Evolutionary conservation across 2,888 invertebrate species (phyloP).

Genomic region (Brenthis daphne): DNA sequence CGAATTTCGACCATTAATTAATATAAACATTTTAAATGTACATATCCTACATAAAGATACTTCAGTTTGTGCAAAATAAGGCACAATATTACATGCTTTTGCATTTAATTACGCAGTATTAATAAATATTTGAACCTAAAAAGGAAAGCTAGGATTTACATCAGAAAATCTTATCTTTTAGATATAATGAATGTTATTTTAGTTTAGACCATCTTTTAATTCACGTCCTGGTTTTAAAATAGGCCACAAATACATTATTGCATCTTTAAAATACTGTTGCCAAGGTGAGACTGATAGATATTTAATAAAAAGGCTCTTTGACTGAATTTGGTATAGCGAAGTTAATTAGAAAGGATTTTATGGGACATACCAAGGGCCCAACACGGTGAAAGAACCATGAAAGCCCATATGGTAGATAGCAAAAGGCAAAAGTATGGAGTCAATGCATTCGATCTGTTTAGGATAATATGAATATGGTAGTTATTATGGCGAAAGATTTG

Average conservation of each 20-base stretch:
- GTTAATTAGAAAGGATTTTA: slow-evolving; percentile 26
- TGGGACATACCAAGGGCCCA: slow-evolving; percentile 13
- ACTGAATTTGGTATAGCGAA: slow-evolving; percentile 13
- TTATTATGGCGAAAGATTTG: slow-evolving; percentile 1
- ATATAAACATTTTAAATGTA: too few species aligned
- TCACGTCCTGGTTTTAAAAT: slow-evolving; percentile 18
- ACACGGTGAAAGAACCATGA: slow-evolving; percentile 24
- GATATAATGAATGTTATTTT: not conserved
- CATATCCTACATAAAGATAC: too few species aligned
- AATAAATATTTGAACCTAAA: slow-evolving; percentile 8
- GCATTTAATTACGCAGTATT: not conserved
- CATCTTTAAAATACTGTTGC: slow-evolving; percentile 14
- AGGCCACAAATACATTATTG: slow-evolving; percentile 15
- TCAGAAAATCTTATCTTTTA: slow-evolving; percentile 6
- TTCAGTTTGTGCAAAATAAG: not conserved
- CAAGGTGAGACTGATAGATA: slow-evolving; percentile 13
- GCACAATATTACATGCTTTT: not conserved
- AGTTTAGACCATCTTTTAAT: slow-evolving; percentile 18
- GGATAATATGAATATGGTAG: slow-evolving; percentile 7
- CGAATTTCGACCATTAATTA: too few species aligned
- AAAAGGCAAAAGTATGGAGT: slow-evolving; percentile 16
- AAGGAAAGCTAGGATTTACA: not conserved
- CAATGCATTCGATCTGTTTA: not conserved
- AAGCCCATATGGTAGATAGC: slow-evolving; percentile 4
- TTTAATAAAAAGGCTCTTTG: slow-evolving; percentile 17